Conservation (phyloP, 2,113 vertebrate genomes). For the Psammodynastes pulverulentus region DNA sequence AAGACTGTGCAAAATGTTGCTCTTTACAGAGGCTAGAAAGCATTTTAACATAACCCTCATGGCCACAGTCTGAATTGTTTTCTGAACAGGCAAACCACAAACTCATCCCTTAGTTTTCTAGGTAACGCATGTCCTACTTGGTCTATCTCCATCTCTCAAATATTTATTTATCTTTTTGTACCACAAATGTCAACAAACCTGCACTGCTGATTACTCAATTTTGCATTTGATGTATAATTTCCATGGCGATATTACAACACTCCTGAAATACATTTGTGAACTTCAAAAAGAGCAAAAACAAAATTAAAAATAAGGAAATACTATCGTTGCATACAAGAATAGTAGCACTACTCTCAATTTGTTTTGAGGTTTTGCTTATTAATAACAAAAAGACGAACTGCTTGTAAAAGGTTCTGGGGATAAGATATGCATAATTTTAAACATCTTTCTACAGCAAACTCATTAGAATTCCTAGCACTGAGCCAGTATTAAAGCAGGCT, state of each 20-base stretch:
- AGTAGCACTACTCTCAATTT: not conserved
- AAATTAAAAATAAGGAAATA: not conserved
- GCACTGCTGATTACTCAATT: not conserved
- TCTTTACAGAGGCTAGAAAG: not conserved
- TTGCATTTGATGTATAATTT: not conserved
- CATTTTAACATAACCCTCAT: not conserved
- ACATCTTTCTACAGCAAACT: not conserved
- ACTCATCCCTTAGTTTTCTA: not conserved
- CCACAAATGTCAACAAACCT: conserved; percentile 2
- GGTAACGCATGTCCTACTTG: not conserved
- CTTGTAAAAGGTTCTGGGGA: not conserved
- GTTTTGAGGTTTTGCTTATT: not conserved
- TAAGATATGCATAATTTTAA: not conserved
- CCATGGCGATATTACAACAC: conserved; percentile 2
- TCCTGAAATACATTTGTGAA: not conserved
- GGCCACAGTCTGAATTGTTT: not conserved
- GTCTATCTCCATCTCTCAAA: conserved; percentile 9
- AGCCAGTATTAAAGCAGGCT: not conserved
- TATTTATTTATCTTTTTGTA: conserved; percentile 21
- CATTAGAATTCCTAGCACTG: not conserved
- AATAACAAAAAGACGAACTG: not conserved
- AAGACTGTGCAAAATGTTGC: not conserved
- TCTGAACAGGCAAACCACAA: not conserved
- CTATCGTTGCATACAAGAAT: not conserved
- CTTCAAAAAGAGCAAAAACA: not conserved